Base-by-base conservation (phyloP, 2,888 invertebrate genomes). In the Caenorhabditis sp. region DNA sequence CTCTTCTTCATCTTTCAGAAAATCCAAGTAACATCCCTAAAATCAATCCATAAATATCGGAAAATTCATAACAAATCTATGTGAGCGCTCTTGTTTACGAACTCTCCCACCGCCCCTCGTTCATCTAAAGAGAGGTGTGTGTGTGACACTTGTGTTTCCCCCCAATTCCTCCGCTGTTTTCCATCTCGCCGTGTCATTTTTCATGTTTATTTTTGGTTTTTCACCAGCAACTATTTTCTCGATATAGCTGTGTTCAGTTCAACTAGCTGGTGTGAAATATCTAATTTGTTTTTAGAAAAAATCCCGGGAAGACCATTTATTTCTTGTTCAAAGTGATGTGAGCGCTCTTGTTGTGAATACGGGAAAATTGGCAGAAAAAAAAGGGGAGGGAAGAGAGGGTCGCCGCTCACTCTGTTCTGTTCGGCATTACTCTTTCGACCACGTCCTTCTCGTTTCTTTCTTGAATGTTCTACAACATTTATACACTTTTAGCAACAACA, bases 341-440 rank as follows among this genome's bases (percentile, higher is more conserved):
- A 27, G 69, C 75, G 75, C 75, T 75, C 75, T 55, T 55, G 17
- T 24, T 26, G 17, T 26, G 3, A 1, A 26, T 1, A 12, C 26
- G 26, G 55, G 24, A 17, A 55, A 55, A 55, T 55, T 24, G 61
- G 59, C 65, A 59, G 58, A 63, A 64, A 67, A 50, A 36, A 59
- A 62, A 61, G 58, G 59, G 65, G 73, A 60, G 68, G 68, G 58
- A 64, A 55, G 68, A 68, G 73, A 66, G 73, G 73, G 67, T 62
- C 65, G 69, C 62, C 75, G 69, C 75, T 69, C 69, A 70, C 75
- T 69, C 69, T 69, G 66, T 69, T 69, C 69, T 69, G 66, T 69
- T 75, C 75, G 62, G 65, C 75, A 75, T 69, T 75, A 75, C 75
- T 75, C 75, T 63, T 58, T 66, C 58, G 67, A 65, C 69, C 64